A percentile compares a stretch with the other conserved stretches of the same genome.
Evolutionary conservation across 2,888 invertebrate species (phyloP).

Genomic region (Archips crataeganus): DNA sequence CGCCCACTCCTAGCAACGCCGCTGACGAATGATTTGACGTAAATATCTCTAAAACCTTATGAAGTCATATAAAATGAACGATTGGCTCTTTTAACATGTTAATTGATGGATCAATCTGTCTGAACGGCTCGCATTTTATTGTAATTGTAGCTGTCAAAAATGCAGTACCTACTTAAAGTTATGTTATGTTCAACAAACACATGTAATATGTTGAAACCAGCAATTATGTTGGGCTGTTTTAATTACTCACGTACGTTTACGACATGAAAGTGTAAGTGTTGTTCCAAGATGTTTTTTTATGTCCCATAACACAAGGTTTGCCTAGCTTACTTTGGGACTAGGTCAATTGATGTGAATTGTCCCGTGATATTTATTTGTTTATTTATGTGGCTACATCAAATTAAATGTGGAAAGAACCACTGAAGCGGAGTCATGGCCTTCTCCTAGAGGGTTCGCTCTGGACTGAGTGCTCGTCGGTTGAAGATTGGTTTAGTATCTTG

Average conservation of each 20-base stretch:
- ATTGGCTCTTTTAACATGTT: constrained; percentile 12
- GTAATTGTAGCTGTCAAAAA: constrained; percentile 23
- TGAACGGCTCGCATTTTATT: constrained; percentile 12
- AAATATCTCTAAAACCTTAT: neutral
- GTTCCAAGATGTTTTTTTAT: too few relatives aligned
- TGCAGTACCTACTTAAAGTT: constrained; percentile 20
- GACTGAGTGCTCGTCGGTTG: too few relatives aligned
- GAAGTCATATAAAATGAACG: neutral
- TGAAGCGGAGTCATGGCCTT: too few relatives aligned
- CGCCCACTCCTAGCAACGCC: too few relatives aligned
- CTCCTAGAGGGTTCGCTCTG: too few relatives aligned
- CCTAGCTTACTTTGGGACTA: too few relatives aligned
- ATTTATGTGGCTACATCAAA: too few relatives aligned
- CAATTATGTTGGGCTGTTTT: constrained; percentile 19
- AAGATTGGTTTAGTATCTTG: too few relatives aligned
- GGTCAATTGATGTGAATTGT: too few relatives aligned
- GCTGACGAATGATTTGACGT: neutral
- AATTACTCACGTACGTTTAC: neutral
- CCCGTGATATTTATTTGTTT: too few relatives aligned
- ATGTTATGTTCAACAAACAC: constrained; percentile 8
- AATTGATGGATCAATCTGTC: constrained; percentile 2
- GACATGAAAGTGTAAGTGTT: neutral
- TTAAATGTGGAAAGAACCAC: too few relatives aligned
- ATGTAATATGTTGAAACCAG: constrained; percentile 18
- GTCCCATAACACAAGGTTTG: too few relatives aligned